Evolutionary conservation across 2,113 vertebrate species (phyloP), one percentile per base, ranked within the genome.

Genomic region (Falco punctatus): DNA sequence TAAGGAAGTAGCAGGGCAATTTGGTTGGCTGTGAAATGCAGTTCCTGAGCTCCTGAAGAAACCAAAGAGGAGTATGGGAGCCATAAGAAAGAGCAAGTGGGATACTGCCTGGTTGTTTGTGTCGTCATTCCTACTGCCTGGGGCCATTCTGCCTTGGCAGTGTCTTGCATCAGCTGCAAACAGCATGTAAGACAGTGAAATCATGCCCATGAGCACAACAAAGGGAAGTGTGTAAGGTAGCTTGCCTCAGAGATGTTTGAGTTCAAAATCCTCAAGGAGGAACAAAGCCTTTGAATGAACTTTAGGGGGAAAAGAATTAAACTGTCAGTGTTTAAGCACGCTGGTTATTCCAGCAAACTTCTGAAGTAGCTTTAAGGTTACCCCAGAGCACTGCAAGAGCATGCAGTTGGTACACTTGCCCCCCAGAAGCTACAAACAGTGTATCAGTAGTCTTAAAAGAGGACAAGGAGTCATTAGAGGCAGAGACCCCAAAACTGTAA

Each of bases 21-120:
- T 89, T 91, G 64, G n/a, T 92, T 92, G 57, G 72, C 54, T 95
- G 52, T 65, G 73, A 92, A 92, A 88, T 64, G 81, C 88, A 89
- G 35, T 71, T 89, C 40, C 73, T 85, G 49, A 87, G 61, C 69
- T 84, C 40, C 21, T 57, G 44, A 92, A 85, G 51, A 66, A 88
- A 72, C 27, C 51, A 62, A 93, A 59, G 70, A 82, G 88, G 54
- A 75, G n/a, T 61, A n/a, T 80, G 81, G 80, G 83, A 95, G 65
- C 49, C 66, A 28, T 86, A 91, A 89, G 65, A 74, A 64, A 85
- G 61, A 49, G 69, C 40, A 86, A 94, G 33, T 12, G 35, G 49
- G 78, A 94, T 58, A 51, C 23, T 85, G 62, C 49, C 79, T 88
- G 49, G 48, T 88, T 2, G 3, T 71, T 87, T 92, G 57, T 90